Evolutionary conservation across 2,797 vertebrate species (phyloP).

Genomic region (Coilia nasus): DNA sequence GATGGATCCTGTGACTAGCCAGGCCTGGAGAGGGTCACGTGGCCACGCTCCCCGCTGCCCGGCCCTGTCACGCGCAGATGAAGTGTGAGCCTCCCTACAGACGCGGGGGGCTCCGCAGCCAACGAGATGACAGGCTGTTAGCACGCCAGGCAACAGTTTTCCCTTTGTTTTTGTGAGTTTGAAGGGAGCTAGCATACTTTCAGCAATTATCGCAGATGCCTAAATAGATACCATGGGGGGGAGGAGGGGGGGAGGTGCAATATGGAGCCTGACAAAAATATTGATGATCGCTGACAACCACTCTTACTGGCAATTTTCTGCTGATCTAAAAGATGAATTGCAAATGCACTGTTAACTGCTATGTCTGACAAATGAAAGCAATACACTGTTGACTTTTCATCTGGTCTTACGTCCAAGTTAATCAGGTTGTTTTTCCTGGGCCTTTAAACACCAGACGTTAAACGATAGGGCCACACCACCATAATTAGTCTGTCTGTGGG

Average conservation of each 20-base stretch:
- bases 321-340: constrained; percentile 5
- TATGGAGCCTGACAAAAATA: constrained; percentile 2
- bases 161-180: not conserved
- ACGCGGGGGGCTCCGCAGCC: constrained; percentile 14
- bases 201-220: not conserved
- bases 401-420: not conserved
- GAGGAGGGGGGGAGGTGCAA: not conserved
- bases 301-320: not conserved
- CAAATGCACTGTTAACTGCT: not conserved
- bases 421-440: not conserved
- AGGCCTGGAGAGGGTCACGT: constrained; percentile 65
- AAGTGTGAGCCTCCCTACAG: constrained; percentile 63
- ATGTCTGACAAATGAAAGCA: not conserved
- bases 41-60: constrained; percentile 59
- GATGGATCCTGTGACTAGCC: constrained; percentile 61
- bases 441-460: not conserved
- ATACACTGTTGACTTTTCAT: not conserved
- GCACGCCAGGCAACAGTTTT: constrained; percentile 13
- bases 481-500: not conserved
- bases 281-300: constrained; percentile 6
- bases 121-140: not conserved
- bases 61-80: constrained; percentile 60
- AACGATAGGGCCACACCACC: not conserved
- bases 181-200: not conserved
- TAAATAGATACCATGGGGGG: not conserved